Base-by-base conservation (phyloP, 2,888 invertebrate species). In the Nebria brevicollis region DNA sequence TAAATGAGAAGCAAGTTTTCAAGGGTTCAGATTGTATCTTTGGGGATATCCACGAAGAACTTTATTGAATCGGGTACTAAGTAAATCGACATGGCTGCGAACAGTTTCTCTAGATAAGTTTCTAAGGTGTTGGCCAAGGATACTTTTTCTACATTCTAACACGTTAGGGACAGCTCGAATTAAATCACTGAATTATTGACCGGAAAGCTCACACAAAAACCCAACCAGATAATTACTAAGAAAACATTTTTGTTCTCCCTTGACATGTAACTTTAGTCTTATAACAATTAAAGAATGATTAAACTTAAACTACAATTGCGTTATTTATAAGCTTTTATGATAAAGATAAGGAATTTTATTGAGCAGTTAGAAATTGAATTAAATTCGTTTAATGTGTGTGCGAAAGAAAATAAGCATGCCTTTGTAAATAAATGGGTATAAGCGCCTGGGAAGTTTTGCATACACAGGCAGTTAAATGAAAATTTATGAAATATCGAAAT, bases 401-500 rank as follows among this genome's bases (percentile, higher is more conserved):
- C 42, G 68, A 77, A 77, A 34, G 73, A 43, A 42, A 66, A 66
- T 68, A 66, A 66, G 75, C 74, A 66, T 66, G 73, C 72, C 77
- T 75, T 65, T 73, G 66, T 66, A 73, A 66, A 64, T 54, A 75
- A 75, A 75, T 15, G 75, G 25, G 20, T 75, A 75, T 65, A 80
- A 25, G 13, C 65, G 54, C 70, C 80, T 54, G 80, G 65, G 64
- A 80, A 25, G 75, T 80, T 80, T 80, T 80, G 80, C 80, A 80
- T 80, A 75, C 70, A 26, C 64, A 68, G 43, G 72, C 80, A 80
- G 73, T 75, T 80, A 80, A 41, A 65, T 13, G 64, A 70, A 80
- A 70, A 80, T 80, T 80, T 80, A 80, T 80, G 80, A 80, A 80
- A 80, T 80, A 80, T 80, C 80, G 75, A 70, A 80, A 79, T 65